Evolutionary conservation across 2,888 invertebrate genomes (phyloP).

Genomic region (Parthenolecanium corni): DNA sequence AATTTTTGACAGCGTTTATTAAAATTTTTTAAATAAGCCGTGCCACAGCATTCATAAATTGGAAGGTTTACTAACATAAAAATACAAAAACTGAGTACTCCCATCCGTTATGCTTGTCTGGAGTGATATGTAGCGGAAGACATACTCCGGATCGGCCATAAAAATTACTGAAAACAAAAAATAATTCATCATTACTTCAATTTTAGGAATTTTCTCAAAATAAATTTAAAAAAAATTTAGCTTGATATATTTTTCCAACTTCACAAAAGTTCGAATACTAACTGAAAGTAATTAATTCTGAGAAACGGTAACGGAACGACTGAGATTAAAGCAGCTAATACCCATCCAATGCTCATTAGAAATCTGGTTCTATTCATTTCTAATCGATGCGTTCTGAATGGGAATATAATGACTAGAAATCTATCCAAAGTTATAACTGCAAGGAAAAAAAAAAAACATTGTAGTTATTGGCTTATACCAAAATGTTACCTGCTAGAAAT

Average conservation of each 20-base stretch:
- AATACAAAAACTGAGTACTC: constrained; percentile 45
- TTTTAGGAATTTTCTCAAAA: too few relatives aligned
- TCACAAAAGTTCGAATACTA: constrained; percentile 21
- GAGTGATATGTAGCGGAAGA: constrained; percentile 44
- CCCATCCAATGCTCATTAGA: constrained; percentile 38
- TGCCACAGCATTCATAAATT: too few relatives aligned
- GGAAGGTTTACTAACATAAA: constrained; percentile 37
- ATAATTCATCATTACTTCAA: background rate
- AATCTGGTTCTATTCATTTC: constrained; percentile 36
- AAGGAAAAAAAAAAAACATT: constrained; percentile 28
- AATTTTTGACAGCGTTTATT: too few relatives aligned
- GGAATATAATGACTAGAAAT: constrained; percentile 39
- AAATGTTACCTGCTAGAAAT: background rate
- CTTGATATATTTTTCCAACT: too few relatives aligned
- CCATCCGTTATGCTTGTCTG: constrained; percentile 43
- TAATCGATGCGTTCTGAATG: constrained; percentile 37
- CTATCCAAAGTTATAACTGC: constrained; percentile 39
- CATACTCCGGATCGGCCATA: constrained; percentile 45
- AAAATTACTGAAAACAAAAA: constrained; percentile 38
- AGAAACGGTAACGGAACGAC: constrained; percentile 38
- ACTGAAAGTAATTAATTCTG: constrained; percentile 39
- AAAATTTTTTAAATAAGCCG: too few relatives aligned
- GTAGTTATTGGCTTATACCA: too few relatives aligned
- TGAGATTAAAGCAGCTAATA: constrained; percentile 36
- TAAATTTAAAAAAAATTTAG: too few relatives aligned